Base-by-base conservation (phyloP, 1,140 invertebrate species). In the Steinernema feltiae region DNA sequence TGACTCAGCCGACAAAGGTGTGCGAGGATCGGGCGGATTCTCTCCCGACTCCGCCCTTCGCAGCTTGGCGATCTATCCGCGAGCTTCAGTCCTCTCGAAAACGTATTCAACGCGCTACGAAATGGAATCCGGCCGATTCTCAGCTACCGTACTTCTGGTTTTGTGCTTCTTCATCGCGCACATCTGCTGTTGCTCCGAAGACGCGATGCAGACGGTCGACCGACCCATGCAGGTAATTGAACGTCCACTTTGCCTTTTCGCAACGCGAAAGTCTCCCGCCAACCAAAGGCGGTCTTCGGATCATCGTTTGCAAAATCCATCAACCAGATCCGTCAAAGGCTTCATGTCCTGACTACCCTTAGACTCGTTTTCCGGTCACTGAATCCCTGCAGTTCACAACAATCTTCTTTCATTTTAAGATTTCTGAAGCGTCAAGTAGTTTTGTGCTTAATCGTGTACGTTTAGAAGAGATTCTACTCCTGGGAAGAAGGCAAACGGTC, bases 1-100 rank as follows among this genome's bases (percentile, higher is more conserved):
- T n/a, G 93, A 92, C 29, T 89, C 24, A 12, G 72, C 3, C 15
- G n/a, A 17, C 15, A 71, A 71, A 15, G 7, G 17, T 74, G 12
- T 73, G 70, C 27, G 53, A 63, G 53, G 53, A 7, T 15, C 53
- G 53, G 53, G 24, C 7, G 53, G 15, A 21, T 63, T 15, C 7
- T 3, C 53, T 63, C 53, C 53, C 7, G 35, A 21, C 53, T 27
- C 53, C 53, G 53, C 53, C 53, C 24, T 15, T 7, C 35, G 35
- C 35, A 18, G 7, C 18, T 18, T 18, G 35, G 18, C 35, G 35
- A 41, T 41, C 7, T 18, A 41, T 41, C 35, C 35, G 7, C 18
- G 7, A 7, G 18, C 53, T 7, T n/a, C 53, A 63, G 24, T 27
- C 24, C 53, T 27, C n/a, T 63, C 53, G 53, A 27, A 63, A n/a